Percentiles rank a stretch among this genome's conserved stretches.
Evolutionary conservation across 1,140 invertebrate species (phyloP).

Genomic region (Papilio polytes): DNA sequence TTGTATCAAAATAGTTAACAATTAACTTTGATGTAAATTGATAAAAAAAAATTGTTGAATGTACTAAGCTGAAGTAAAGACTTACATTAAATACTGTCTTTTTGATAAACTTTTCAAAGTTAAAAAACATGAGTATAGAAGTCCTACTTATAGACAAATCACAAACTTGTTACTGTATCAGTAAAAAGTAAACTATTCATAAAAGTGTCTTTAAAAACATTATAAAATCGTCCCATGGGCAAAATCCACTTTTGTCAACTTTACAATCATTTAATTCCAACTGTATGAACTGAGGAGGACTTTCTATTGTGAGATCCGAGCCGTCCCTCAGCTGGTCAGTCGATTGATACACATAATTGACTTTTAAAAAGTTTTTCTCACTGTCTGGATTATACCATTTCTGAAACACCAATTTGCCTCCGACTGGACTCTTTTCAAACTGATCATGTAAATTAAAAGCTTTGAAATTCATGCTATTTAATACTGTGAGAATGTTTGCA

Average conservation of each 20-base stretch:
- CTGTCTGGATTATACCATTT: constrained; percentile 59
- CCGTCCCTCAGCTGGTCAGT: constrained; percentile 60
- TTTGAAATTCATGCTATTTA: constrained; percentile 56
- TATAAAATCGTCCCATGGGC: constrained; percentile 67
- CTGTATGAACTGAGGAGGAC: constrained; percentile 56
- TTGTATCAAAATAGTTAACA: neutral
- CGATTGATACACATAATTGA: constrained; percentile 69
- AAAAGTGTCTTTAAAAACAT: constrained; percentile 49
- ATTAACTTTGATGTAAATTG: neutral
- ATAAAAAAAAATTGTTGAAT: neutral
- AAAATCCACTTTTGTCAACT: constrained; percentile 59
- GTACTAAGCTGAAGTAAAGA: too few species aligned
- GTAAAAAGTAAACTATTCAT: neutral
- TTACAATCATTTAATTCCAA: constrained; percentile 63
- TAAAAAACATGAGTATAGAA: neutral
- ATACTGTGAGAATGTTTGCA: constrained; percentile 52
- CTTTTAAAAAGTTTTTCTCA: constrained; percentile 59
- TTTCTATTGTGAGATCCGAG: constrained; percentile 47
- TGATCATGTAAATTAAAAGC: constrained; percentile 54
- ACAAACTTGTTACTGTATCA: neutral
- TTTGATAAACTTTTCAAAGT: neutral
- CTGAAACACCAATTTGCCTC: constrained; percentile 75
- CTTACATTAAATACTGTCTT: neutral
- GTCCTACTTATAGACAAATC: neutral
- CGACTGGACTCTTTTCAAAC: constrained; percentile 64